Percentiles rank a stretch among this genome's conserved stretches.
Evolutionary conservation across 2,888 invertebrate species (phyloP).

Genomic region (Microchrysa polita): DNA sequence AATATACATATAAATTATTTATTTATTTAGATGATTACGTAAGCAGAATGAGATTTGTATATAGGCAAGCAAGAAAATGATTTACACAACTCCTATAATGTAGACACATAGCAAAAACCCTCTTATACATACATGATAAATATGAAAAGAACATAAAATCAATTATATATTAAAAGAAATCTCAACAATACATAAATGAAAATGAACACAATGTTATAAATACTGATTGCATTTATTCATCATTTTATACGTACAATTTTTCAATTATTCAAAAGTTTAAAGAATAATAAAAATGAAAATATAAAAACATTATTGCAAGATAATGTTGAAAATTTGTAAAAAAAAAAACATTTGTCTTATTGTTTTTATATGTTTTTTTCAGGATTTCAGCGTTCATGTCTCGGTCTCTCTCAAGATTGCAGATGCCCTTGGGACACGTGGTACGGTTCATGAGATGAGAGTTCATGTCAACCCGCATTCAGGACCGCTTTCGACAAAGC

Average conservation of each 20-base stretch:
- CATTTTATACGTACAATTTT: slow-evolving; percentile 39
- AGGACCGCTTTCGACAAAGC: too few species aligned
- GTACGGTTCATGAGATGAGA: too few species aligned
- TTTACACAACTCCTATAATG: slow-evolving; percentile 30
- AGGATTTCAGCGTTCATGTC: too few species aligned
- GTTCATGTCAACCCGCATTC: too few species aligned
- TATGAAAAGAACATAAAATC: too few species aligned
- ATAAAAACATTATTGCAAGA: background rate
- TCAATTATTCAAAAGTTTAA: slow-evolving; percentile 33
- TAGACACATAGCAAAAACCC: too few species aligned
- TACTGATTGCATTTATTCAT: slow-evolving; percentile 42
- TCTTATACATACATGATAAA: too few species aligned
- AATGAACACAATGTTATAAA: slow-evolving; percentile 26
- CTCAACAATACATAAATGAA: too few species aligned
- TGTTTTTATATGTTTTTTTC: too few species aligned
- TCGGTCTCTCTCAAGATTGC: too few species aligned
- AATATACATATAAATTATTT: slow-evolving; percentile 43
- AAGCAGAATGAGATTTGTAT: slow-evolving; percentile 30
- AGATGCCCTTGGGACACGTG: too few species aligned
- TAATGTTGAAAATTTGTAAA: slow-evolving; percentile 31
- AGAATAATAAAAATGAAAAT: slow-evolving; percentile 31
- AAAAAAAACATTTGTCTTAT: too few species aligned
- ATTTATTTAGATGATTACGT: slow-evolving; percentile 29
- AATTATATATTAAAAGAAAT: slow-evolving; percentile 15
- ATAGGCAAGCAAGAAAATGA: slow-evolving; percentile 5